phyloP scores from a whole-genome alignment of 2,888 invertebrate genomes.

The Hecatera dysodea region DNA sequence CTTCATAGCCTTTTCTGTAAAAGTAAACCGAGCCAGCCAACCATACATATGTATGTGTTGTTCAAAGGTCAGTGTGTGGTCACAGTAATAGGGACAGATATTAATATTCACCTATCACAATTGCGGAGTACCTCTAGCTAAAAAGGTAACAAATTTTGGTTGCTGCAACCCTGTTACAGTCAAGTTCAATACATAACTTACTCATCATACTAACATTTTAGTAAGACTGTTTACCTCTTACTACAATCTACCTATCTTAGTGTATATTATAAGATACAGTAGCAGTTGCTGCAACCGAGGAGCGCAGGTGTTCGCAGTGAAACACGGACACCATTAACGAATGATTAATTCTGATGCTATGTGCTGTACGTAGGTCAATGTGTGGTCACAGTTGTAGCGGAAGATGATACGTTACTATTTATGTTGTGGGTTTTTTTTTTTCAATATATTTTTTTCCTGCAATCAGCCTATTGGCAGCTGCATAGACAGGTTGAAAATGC shows the following conservation, averaged over 20 bases:
- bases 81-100: too few species aligned
- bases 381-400: slow-evolving; percentile 43
- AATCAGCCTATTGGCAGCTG: too few species aligned
- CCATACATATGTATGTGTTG: too few species aligned
- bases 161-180: neutral
- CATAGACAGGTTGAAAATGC: too few species aligned
- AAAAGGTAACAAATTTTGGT: neutral
- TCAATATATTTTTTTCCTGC: too few species aligned
- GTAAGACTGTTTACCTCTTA: slow-evolving; percentile 15
- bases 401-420: neutral
- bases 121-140: neutral
- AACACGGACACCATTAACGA: slow-evolving; percentile 72
- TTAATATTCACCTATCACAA: neutral
- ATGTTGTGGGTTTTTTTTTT: neutral
- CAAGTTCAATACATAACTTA: neutral
- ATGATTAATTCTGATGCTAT: slow-evolving; percentile 74
- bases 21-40: too few species aligned
- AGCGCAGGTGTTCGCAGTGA: slow-evolving; percentile 68
- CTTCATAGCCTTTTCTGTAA: too few species aligned
- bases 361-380: slow-evolving; percentile 36
- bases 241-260: neutral
- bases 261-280: slow-evolving; percentile 27
- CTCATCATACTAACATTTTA: neutral
- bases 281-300: slow-evolving; percentile 41
- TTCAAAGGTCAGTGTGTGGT: too few species aligned